Evolutionary conservation across 1,140 invertebrate genomes (phyloP), one percentile per base, ranked within the genome.

Genomic region (Lanistes nyassanus): DNA sequence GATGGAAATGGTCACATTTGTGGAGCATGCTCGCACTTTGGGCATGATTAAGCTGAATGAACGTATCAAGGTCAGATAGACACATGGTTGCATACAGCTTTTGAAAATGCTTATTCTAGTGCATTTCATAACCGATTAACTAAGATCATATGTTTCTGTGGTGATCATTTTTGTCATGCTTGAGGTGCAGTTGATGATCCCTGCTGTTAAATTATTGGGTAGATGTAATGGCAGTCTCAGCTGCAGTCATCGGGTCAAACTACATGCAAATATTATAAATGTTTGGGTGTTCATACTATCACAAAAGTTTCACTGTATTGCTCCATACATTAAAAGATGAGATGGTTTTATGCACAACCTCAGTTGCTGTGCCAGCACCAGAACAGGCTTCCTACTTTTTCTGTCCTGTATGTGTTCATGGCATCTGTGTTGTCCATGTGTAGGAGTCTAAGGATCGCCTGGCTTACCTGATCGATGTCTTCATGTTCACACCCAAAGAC

Each of bases 391-490:
- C 23, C 21, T 60, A 60, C 9, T 4, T 60, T 60, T 60, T 26
- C 29, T 60, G n/a, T n/a, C 2, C 3, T 29, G 26, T 64, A 36
- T 29, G 11, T 64, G 60, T 64, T 29, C n/a, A n/a, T n/a, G 21
- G 6, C 36, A 9, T 66, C 23, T 66, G 37, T 39, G 36, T 36
- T 4, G 13, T 23, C 34, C 53, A 6, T 72, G 39, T 77, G 47
- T 74, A 86, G 80, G 83, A 86, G 31, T 85, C 83, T 37, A 82
- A 87, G 58, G 77, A 86, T 29, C 76, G 86, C n/a, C 77, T 90
- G 68, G 77, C 83, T 3, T 90, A 88, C 72, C 82, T 90, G 7
- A 83, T 90, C 68, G 87, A 89, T 75, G 81, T 84, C n/a, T 87
- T 85, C 76, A 81, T 88, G 71, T 89, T 89, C 75, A 80, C 84